Base-by-base conservation (phyloP, 2,797 vertebrate genomes). In the Melanotaenia boesemani region DNA sequence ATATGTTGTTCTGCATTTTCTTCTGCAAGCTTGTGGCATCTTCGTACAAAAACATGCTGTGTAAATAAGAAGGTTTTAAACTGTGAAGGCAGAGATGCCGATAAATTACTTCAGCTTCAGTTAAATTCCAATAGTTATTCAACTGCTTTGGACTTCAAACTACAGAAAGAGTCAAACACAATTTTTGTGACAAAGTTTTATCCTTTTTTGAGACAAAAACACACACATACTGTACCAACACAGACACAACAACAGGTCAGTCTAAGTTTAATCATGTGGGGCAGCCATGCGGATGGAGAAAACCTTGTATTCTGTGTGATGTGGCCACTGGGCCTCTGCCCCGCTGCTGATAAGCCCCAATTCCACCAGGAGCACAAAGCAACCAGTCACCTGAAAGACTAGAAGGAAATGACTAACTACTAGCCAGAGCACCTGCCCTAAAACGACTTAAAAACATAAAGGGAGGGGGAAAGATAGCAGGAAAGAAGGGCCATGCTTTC, bases 201-300 rank as follows among this genome's bases (percentile, higher is more conserved):
- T 22, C 70, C 32, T 24, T 30, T 22, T 18, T 28, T 34, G 24
- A 36, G 20, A 62, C 60, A 59, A 34, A 34, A 12, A 57, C 46
- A 59, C 50, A 74, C 52, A 66, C 16, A 81, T 20, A 77, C 46
- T 91, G 84, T 20, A 48, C 26, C 30, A 65, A 67, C 62, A 67
- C 74, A 72, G 79, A 81, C 79, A 72, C 88, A 91, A 74, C 88
- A 91, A 80, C 56, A 66, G 34, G 76, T 82, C 74, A 89, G 88
- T 84, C 86, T 92, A 91, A 93, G 93, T 95, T 95, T 94, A 96
- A 95, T 96, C 94, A 95, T 95, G 91, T 87, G 88, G 80, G 84
- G 93, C 93, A 94, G 86, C 82, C 93, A 94, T 93, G 93, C 92
- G 65, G 83, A 88, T 68, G 90, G 87, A 90, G 84, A 79, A 89